These are phyloP conservation scores for Microctonus aethiopoides DNA, from an alignment of 2,888 invertebrate genomes.

Conservation along the genomic window DNA sequence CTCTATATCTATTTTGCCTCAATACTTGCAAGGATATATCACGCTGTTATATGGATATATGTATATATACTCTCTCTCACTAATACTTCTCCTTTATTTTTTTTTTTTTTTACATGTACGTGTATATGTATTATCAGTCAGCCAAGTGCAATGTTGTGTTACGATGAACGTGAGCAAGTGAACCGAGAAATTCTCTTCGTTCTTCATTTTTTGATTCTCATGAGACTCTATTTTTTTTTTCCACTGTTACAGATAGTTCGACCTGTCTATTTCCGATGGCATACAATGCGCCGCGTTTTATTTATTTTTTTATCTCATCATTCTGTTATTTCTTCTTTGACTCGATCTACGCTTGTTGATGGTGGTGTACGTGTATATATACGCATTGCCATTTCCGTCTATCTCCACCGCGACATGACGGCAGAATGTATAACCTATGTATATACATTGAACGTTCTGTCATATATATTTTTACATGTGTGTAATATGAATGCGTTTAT, in stretches of 20 bases:
- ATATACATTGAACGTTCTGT: slow-evolving; percentile 13
- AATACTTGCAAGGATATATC: neutral
- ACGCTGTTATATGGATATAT: no score
- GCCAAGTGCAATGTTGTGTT: slow-evolving; percentile 20
- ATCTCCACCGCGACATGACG: slow-evolving; percentile 15
- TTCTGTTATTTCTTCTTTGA: slow-evolving; percentile 1
- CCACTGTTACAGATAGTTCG: slow-evolving; percentile 27
- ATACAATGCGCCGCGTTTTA: slow-evolving; percentile 16
- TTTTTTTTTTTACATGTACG: neutral
- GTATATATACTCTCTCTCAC: no score
- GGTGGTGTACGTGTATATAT: neutral
- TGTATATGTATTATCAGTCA: neutral
- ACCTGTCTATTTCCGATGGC: slow-evolving; percentile 34
- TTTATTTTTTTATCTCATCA: neutral
- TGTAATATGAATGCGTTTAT: slow-evolving; percentile 3
- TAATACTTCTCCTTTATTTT: no score
- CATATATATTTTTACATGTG: neutral
- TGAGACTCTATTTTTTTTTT: slow-evolving; percentile 16
- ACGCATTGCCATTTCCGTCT: slow-evolving; percentile 27
- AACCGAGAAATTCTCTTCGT: slow-evolving; percentile 11
- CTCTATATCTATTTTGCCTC: neutral
- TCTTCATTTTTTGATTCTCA: slow-evolving; percentile 32
- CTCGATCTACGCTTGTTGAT: no score
- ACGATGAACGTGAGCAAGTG: neutral
- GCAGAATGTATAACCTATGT: no score